Conservation (phyloP, 2,888 invertebrate genomes). For the Bombylius major region DNA sequence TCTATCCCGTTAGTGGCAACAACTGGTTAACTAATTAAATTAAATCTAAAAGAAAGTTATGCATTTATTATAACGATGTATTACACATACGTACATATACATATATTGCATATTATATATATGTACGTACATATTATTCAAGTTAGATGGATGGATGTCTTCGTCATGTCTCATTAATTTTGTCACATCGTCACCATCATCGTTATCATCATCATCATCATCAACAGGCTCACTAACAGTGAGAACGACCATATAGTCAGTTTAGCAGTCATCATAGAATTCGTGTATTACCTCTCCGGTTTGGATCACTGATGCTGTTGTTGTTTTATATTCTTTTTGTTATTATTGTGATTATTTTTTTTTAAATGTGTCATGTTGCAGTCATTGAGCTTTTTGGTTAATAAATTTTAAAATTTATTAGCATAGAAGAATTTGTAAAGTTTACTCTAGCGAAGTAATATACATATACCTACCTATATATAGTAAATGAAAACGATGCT, state of each 20-base stretch:
- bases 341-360: neutral
- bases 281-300: too few species aligned
- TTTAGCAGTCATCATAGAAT: neutral
- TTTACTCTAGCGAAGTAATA: too few species aligned
- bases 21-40: too few species aligned
- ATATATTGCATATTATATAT: neutral
- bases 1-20: too few species aligned
- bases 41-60: too few species aligned
- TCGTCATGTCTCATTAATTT: slow-evolving; percentile 16
- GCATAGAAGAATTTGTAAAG: neutral
- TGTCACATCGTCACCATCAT: slow-evolving; percentile 13
- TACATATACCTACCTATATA: too few species aligned
- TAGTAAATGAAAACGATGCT: too few species aligned
- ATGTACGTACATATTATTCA: neutral
- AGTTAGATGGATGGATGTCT: slow-evolving; percentile 9
- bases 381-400: slow-evolving; percentile 12
- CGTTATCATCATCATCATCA: neutral
- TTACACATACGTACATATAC: neutral
- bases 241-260: neutral
- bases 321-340: neutral
- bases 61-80: too few species aligned
- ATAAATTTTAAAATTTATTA: slow-evolving; percentile 14
- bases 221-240: neutral
- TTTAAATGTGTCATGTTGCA: neutral
- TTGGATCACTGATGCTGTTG: neutral